A percentile compares a stretch with the other conserved stretches of the same genome.
These are phyloP conservation scores for Eilema caniola DNA, from an alignment of 2,888 invertebrate genomes.

Conservation along the genomic window DNA sequence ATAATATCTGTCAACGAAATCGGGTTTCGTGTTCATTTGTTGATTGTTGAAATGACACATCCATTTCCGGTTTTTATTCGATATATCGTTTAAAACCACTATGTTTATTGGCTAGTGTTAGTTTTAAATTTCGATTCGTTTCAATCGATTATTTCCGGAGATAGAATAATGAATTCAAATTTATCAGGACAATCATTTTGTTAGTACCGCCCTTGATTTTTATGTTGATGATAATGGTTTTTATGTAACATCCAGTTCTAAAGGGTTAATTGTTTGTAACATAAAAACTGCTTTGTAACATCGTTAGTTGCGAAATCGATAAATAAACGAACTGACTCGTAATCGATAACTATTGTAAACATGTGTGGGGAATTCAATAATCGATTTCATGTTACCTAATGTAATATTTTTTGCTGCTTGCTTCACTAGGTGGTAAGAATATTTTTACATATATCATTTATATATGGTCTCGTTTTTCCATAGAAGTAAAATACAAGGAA, in stretches of 20 bases:
- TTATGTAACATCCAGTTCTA: constrained; percentile 26
- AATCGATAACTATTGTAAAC: constrained; percentile 28
- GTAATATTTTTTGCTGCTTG: constrained; percentile 27
- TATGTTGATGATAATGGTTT: constrained; percentile 22
- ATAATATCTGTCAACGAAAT: constrained; percentile 42
- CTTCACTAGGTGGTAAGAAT: constrained; percentile 30
- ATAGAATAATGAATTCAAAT: constrained; percentile 18
- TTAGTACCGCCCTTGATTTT: constrained; percentile 30
- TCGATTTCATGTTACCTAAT: constrained; percentile 24
- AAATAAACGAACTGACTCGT: constrained; percentile 20
- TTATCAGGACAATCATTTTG: constrained; percentile 21
- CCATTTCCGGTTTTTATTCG: constrained; percentile 31
- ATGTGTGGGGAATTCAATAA: constrained; percentile 26
- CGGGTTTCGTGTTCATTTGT: constrained; percentile 22
- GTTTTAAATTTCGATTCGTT: constrained; percentile 32
- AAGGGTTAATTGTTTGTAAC: constrained; percentile 34
- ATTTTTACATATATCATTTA: background rate
- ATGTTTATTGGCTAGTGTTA: constrained; percentile 23
- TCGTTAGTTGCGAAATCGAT: constrained; percentile 37
- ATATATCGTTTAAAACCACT: constrained; percentile 18
- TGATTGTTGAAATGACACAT: constrained; percentile 31
- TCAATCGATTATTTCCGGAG: constrained; percentile 33
- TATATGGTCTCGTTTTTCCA: background rate
- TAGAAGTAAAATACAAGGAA: background rate
- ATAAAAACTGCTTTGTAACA: constrained; percentile 30